Evolutionary conservation across 2,888 invertebrate species (phyloP).

Genomic region (Ashinkailepas kermadecensis): DNA sequence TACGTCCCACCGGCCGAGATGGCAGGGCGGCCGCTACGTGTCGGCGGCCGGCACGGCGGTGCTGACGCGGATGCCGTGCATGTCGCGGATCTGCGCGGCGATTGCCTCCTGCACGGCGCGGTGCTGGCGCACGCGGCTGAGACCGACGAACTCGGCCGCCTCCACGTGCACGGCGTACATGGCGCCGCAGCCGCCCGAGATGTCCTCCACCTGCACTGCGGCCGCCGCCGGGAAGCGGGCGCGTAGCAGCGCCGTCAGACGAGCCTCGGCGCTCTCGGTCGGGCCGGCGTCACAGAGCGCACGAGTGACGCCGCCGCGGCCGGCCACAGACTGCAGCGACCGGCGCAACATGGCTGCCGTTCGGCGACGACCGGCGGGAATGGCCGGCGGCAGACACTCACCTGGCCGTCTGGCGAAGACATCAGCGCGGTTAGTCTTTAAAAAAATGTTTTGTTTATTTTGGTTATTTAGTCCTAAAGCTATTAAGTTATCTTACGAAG

Average conservation of each 20-base stretch:
- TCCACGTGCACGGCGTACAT: slow-evolving; percentile 67
- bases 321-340: too few relatives aligned
- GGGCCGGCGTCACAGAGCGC: background rate
- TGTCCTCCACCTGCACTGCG: slow-evolving; percentile 30
- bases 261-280: slow-evolving; percentile 4
- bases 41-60: slow-evolving; percentile 49
- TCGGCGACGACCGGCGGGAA: background rate
- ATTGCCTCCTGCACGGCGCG: slow-evolving; percentile 58
- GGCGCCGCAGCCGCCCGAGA: slow-evolving; percentile 62
- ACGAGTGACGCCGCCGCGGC: too few relatives aligned
- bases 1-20: slow-evolving; percentile 31
- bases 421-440: too few relatives aligned
- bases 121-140: slow-evolving; percentile 65
- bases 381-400: background rate
- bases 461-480: too few relatives aligned
- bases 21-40: slow-evolving; percentile 28
- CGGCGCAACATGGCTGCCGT: background rate
- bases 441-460: too few relatives aligned
- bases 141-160: slow-evolving; percentile 60
- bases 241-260: slow-evolving; percentile 25
- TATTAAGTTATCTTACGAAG: too few relatives aligned
- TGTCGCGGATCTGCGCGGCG: slow-evolving; percentile 67
- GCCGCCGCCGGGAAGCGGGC: slow-evolving; percentile 30
- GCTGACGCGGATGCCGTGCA: slow-evolving; percentile 73
- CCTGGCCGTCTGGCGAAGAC: too few relatives aligned